Percentiles rank a stretch among this genome's conserved stretches.
Conservation (phyloP, 2,113 vertebrate species). For the Gallinago undulata region DNA sequence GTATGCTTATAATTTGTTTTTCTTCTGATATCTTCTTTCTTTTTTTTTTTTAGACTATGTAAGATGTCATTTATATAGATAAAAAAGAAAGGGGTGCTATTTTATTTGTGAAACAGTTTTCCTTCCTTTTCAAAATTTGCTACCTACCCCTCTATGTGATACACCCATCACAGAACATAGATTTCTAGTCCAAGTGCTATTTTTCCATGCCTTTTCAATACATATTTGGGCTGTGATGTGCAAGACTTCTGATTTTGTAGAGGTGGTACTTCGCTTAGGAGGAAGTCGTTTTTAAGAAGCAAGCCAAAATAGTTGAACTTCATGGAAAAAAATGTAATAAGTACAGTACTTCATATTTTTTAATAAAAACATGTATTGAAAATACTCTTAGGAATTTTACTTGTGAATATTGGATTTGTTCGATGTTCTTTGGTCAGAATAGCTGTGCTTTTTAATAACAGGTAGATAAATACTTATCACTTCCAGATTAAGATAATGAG, state of each 20-base stretch:
- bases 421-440: neutral
- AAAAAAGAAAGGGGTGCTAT: neutral
- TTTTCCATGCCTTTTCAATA: neutral
- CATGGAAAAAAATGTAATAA: neutral
- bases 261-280: neutral
- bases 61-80: neutral
- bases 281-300: neutral
- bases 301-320: neutral
- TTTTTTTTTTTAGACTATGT: neutral
- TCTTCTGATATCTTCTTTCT: neutral
- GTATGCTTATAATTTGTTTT: neutral
- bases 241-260: neutral
- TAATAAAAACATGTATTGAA: neutral
- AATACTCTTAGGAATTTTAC: neutral
- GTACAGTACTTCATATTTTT: neutral
- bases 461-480: neutral
- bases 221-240: neutral
- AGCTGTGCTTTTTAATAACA: slow-evolving; percentile 11
- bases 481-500: slow-evolving; percentile 13
- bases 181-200: neutral
- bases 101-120: neutral
- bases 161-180: neutral
- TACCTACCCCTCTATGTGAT: accelerated
- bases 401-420: neutral
- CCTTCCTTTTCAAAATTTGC: neutral